These are phyloP conservation scores for Cladopsammia gracilis DNA, from an alignment of 64 coral and sea anemone genomes.

Conservation along the genomic window DNA sequence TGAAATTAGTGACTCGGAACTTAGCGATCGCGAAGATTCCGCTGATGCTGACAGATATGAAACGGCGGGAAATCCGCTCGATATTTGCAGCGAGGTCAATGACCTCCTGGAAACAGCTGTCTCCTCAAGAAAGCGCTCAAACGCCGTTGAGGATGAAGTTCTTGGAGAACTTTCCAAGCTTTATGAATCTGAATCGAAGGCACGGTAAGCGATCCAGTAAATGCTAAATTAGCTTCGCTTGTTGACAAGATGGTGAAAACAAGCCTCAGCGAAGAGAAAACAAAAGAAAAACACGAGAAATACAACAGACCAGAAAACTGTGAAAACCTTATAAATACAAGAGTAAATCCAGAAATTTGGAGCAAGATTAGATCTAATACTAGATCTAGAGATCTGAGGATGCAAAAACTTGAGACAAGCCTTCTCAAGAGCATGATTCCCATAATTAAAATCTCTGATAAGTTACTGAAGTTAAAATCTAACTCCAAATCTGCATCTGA, in stretches of 20 bases:
- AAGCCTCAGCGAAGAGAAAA: constrained; percentile 9
- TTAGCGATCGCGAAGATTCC: neutral
- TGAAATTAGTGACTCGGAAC: neutral
- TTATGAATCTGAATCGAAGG: constrained; percentile 51
- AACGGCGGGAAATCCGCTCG: constrained; percentile 39
- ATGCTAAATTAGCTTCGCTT: constrained; percentile 31
- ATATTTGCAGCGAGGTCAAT: constrained; percentile 21
- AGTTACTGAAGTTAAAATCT: constrained; percentile 1
- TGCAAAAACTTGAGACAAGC: constrained; percentile 59
- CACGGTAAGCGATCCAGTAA: constrained; percentile 37
- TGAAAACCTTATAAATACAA: constrained; percentile 21
- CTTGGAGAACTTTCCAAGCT: constrained; percentile 47
- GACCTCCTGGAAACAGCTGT: constrained; percentile 12
- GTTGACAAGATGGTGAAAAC: constrained; percentile 64
- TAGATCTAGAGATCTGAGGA: constrained; percentile 23
- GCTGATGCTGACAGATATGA: neutral
- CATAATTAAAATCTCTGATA: neutral
- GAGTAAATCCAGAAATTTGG: constrained; percentile 61
- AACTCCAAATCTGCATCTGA: constrained; percentile 2
- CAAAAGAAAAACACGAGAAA: constrained; percentile 40
- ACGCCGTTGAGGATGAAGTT: constrained; percentile 5
- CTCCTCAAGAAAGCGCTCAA: neutral
- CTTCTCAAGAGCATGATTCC: constrained; percentile 24
- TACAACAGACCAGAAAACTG: constrained; percentile 55
- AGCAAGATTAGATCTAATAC: constrained; percentile 21